Evolutionary conservation across 1,140 invertebrate species (phyloP).

Genomic region (Listronotus oregonensis): DNA sequence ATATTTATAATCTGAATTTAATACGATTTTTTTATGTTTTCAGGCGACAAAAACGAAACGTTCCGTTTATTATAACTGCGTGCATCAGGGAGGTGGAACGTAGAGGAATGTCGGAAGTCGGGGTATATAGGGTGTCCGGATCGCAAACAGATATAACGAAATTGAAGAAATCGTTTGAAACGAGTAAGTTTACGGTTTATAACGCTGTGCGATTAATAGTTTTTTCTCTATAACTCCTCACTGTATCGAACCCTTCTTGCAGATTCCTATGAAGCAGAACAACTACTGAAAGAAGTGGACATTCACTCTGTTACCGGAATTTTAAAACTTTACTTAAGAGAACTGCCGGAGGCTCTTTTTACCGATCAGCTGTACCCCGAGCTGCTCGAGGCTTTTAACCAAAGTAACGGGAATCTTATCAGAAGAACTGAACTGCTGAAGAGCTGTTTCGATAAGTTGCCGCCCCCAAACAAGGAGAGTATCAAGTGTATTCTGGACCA

Average conservation of each 20-base stretch:
- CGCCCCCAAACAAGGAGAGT: slow-evolving; percentile 84
- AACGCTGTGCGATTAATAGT: no score
- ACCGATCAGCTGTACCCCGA: slow-evolving; percentile 87
- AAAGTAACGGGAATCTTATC: slow-evolving; percentile 59
- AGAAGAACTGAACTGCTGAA: slow-evolving; percentile 63
- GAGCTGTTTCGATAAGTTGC: slow-evolving; percentile 72
- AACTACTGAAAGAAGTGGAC: slow-evolving; percentile 90
- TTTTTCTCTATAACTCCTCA: no score
- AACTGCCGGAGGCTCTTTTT: slow-evolving; percentile 93
- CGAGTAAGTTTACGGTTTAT: slow-evolving; percentile 83
- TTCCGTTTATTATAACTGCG: slow-evolving; percentile 87
- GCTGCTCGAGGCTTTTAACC: slow-evolving; percentile 73
- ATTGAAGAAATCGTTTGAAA: slow-evolving; percentile 92
- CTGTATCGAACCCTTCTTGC: slow-evolving; percentile 7
- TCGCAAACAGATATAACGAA: slow-evolving; percentile 91
- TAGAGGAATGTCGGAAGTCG: slow-evolving; percentile 89
- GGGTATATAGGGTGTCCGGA: slow-evolving; percentile 94
- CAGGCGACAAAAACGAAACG: slow-evolving; percentile 84
- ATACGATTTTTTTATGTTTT: slow-evolving; percentile 39
- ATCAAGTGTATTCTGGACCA: slow-evolving; percentile 87
- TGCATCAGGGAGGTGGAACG: slow-evolving; percentile 89
- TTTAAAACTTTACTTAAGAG: slow-evolving; percentile 91
- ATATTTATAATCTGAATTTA: no score
- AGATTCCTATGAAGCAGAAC: slow-evolving; percentile 90
- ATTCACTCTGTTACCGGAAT: slow-evolving; percentile 95